Evolutionary conservation across 2,888 invertebrate genomes (phyloP).

Genomic region (Dinocampus coccinellae): DNA sequence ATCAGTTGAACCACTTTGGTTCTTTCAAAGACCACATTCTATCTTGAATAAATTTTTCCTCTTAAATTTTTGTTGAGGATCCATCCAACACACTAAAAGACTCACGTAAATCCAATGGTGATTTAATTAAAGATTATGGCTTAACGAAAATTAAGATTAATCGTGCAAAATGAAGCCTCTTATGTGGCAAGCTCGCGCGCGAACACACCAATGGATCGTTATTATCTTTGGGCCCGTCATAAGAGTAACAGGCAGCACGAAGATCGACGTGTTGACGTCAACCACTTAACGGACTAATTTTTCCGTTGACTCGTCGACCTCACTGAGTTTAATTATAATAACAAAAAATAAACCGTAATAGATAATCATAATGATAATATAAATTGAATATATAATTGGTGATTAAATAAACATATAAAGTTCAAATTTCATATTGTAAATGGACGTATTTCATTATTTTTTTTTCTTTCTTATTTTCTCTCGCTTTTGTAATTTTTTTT

Average conservation of each 20-base stretch:
- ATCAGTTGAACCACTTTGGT: slow-evolving; percentile 24
- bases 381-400: too few species aligned
- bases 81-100: slow-evolving; percentile 24
- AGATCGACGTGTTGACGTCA: slow-evolving; percentile 24
- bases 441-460: neutral
- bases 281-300: neutral
- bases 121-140: slow-evolving; percentile 68
- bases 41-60: slow-evolving; percentile 27
- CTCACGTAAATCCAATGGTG: slow-evolving; percentile 61
- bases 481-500: neutral
- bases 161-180: slow-evolving; percentile 50
- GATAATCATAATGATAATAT: too few species aligned
- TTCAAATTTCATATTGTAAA: neutral
- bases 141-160: slow-evolving; percentile 68
- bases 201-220: slow-evolving; percentile 20
- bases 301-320: neutral
- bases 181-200: slow-evolving; percentile 15
- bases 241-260: slow-evolving; percentile 8
- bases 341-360: neutral
- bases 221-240: slow-evolving; percentile 19
- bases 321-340: neutral
- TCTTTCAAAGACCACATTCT: slow-evolving; percentile 28
- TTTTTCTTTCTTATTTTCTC: neutral
- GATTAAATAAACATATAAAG: neutral
- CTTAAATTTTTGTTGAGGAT: slow-evolving; percentile 9